Percentiles rank a stretch among this genome's conserved stretches.
Evolutionary conservation across 2,113 vertebrate species (phyloP).

Genomic region (Tapirus terrestris): DNA sequence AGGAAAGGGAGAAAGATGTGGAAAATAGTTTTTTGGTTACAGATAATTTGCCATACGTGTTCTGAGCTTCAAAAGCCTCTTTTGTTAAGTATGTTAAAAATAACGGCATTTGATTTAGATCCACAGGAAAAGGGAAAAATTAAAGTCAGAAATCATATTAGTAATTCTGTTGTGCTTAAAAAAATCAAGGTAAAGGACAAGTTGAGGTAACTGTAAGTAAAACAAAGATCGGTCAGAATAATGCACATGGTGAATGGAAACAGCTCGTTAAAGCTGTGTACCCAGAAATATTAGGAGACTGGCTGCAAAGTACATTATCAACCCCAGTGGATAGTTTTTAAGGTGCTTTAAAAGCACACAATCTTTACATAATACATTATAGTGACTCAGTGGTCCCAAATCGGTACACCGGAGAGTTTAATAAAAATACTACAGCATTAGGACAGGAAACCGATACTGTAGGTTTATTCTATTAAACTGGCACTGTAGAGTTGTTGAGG

Average conservation of each 20-base stretch:
- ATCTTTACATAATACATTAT: slow-evolving; percentile 13
- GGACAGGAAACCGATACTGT: neutral
- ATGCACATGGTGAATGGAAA: neutral
- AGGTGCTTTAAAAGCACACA: slow-evolving; percentile 54
- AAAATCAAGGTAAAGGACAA: neutral
- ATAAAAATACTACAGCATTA: neutral
- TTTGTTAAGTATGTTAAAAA: slow-evolving; percentile 38
- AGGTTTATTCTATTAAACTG: neutral
- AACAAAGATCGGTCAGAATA: neutral
- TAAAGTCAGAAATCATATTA: slow-evolving; percentile 40
- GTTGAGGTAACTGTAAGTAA: neutral
- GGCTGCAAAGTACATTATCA: neutral
- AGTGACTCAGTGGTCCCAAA: neutral
- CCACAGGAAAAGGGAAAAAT: neutral
- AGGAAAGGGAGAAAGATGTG: neutral
- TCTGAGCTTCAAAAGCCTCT: neutral
- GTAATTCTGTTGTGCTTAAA: neutral
- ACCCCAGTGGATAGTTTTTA: neutral
- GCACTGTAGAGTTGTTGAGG: neutral
- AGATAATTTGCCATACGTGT: slow-evolving; percentile 33
- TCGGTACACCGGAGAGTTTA: neutral
- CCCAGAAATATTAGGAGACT: neutral
- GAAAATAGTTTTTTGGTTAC: neutral
- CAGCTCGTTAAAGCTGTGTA: neutral
- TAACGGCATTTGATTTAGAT: slow-evolving; percentile 50